Evolutionary conservation across 64 coral and sea anemone species (phyloP).

Genomic region (Montipora cactus): DNA sequence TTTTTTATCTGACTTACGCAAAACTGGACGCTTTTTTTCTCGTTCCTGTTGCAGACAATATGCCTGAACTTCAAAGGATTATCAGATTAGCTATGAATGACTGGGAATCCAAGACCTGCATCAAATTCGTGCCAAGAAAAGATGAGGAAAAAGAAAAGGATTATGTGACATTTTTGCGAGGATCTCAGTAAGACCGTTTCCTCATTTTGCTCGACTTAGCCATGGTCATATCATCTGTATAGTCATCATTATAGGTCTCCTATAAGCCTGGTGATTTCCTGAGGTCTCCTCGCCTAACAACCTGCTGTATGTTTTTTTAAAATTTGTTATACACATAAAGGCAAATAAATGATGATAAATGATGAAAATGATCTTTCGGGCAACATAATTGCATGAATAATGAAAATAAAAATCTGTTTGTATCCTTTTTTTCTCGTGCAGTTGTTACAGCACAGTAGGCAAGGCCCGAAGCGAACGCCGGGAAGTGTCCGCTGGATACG

Average conservation of each 20-base stretch:
- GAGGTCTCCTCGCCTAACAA: too few relatives aligned
- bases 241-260: too few relatives aligned
- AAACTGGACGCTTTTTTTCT: neutral
- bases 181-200: slow-evolving; percentile 62
- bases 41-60: slow-evolving; percentile 38
- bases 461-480: slow-evolving; percentile 13
- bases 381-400: too few relatives aligned
- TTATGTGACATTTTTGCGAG: slow-evolving; percentile 58
- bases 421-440: slow-evolving; percentile 5
- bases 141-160: slow-evolving; percentile 40
- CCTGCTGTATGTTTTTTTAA: too few relatives aligned
- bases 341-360: too few relatives aligned
- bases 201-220: neutral
- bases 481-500: slow-evolving; percentile 66
- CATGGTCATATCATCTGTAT: too few relatives aligned
- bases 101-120: slow-evolving; percentile 72
- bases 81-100: slow-evolving; percentile 66
- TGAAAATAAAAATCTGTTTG: too few relatives aligned
- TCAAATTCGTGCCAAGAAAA: slow-evolving; percentile 57
- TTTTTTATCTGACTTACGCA: too few relatives aligned
- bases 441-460: slow-evolving; percentile 87
- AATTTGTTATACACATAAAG: too few relatives aligned
- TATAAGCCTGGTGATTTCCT: too few relatives aligned
- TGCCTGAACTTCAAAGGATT: slow-evolving; percentile 58
- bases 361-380: too few relatives aligned